Percentiles rank a stretch among this genome's conserved stretches.
Evolutionary conservation across 1,140 invertebrate genomes (phyloP).

Genomic region (Carposina sasakii): DNA sequence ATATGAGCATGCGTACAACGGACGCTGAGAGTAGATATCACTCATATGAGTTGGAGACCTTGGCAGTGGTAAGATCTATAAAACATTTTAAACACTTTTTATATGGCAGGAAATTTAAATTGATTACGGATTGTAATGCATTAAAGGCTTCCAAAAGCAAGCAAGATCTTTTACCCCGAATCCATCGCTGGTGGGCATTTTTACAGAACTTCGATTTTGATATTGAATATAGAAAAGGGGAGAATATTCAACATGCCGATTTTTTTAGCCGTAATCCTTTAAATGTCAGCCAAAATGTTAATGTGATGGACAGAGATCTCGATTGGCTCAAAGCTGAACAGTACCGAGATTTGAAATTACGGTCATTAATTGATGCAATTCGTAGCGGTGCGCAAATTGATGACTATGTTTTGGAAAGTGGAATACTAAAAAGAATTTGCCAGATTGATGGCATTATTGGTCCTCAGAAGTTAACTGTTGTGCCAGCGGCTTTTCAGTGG

Average conservation of each 20-base stretch:
- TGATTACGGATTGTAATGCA: constrained; percentile 27
- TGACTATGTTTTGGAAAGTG: constrained; percentile 1
- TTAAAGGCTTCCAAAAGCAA: constrained; percentile 28
- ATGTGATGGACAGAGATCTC: constrained; percentile 10
- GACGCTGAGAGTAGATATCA: constrained; percentile 41
- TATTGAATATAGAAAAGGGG: constrained; percentile 9
- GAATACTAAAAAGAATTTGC: not conserved
- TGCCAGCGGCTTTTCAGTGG: constrained; percentile 16
- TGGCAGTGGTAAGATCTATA: constrained; percentile 43
- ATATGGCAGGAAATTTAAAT: constrained; percentile 23
- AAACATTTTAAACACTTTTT: constrained; percentile 31
- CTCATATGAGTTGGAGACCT: constrained; percentile 54
- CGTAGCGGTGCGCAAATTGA: constrained; percentile 9
- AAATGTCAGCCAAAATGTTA: constrained; percentile 3
- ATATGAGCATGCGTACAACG: constrained; percentile 19
- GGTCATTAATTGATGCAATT: constrained; percentile 7
- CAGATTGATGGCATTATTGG: not conserved
- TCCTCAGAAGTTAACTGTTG: not conserved
- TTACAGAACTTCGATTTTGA: constrained; percentile 38
- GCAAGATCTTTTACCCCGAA: constrained; percentile 23
- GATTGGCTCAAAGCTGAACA: constrained; percentile 20
- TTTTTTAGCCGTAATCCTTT: constrained; percentile 9
- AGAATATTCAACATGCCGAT: constrained; percentile 11
- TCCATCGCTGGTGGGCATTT: constrained; percentile 35
- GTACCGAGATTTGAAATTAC: constrained; percentile 12